phyloP scores from a whole-genome alignment of 2,888 invertebrate genomes.

The Stegana nigrithorax region DNA sequence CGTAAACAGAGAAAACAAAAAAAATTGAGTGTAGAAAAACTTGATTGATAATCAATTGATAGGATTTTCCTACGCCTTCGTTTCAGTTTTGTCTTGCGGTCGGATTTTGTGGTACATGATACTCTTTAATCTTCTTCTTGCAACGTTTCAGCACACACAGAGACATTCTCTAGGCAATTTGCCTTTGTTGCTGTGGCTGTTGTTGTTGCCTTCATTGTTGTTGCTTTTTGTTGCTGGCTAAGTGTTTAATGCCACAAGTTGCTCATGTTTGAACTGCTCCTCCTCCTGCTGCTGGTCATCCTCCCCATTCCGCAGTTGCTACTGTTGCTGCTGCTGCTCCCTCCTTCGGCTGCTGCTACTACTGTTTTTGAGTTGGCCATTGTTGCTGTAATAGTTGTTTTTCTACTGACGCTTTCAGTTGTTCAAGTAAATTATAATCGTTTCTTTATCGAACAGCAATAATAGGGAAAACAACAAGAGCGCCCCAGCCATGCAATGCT shows the following conservation, averaged over 20 bases:
- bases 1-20: too few species aligned
- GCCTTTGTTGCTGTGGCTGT: conserved; percentile 31
- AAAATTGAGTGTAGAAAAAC: too few species aligned
- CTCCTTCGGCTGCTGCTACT: too few species aligned
- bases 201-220: conserved; percentile 24
- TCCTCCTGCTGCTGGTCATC: neutral
- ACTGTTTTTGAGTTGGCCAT: conserved; percentile 2
- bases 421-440: conserved; percentile 58
- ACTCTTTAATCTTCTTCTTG: conserved; percentile 48
- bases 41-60: conserved; percentile 66
- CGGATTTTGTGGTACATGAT: conserved; percentile 58
- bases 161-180: conserved; percentile 41
- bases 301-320: conserved; percentile 35
- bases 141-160: conserved; percentile 3
- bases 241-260: conserved; percentile 44
- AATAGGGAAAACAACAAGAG: neutral
- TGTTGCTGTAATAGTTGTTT: conserved; percentile 21
- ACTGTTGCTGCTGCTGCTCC: neutral
- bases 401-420: conserved; percentile 45
- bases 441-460: conserved; percentile 33
- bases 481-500: neutral
- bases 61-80: conserved; percentile 49
- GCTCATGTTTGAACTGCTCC: conserved; percentile 18
- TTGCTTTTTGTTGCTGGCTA: conserved; percentile 19
- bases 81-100: conserved; percentile 42